A percentile compares a stretch with the other conserved stretches of the same genome.
These are phyloP conservation scores for Lamprotornis superbus DNA, from an alignment of 2,113 vertebrate genomes.

Conservation along the genomic window DNA sequence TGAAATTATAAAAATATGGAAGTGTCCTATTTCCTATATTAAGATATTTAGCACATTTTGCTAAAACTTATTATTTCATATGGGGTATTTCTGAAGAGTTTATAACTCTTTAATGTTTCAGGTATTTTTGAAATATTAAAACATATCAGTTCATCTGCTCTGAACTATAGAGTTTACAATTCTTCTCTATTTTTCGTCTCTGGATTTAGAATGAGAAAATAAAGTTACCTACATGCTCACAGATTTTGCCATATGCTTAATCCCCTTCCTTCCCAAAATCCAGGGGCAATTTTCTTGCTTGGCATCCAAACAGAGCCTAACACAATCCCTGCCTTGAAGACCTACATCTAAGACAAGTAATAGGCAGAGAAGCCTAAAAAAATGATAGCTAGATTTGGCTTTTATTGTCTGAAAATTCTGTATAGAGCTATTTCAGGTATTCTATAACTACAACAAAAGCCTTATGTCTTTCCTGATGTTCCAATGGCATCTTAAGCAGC, in stretches of 20 bases:
- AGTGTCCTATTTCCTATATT: neutral
- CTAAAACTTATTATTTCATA: neutral
- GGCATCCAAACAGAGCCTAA: neutral
- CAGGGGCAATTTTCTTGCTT: neutral
- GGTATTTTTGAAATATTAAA: neutral
- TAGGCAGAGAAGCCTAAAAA: neutral
- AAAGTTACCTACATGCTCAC: neutral
- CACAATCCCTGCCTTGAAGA: neutral
- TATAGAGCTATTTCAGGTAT: neutral
- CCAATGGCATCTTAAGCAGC: neutral
- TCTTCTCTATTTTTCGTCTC: neutral
- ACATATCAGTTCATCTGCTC: neutral
- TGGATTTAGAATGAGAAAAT: neutral
- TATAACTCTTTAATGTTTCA: conserved; percentile 6
- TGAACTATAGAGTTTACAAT: neutral
- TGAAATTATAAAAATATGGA: neutral
- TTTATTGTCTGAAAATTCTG: neutral
- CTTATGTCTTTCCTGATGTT: neutral
- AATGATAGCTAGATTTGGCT: neutral
- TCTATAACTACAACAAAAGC: neutral
- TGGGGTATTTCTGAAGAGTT: neutral
- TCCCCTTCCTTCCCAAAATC: neutral
- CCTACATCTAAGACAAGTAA: neutral
- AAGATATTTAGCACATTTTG: neutral
- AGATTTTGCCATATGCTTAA: neutral